These are phyloP conservation scores for Numenius arquata DNA, from an alignment of 2,113 vertebrate genomes.

Conservation along the genomic window DNA sequence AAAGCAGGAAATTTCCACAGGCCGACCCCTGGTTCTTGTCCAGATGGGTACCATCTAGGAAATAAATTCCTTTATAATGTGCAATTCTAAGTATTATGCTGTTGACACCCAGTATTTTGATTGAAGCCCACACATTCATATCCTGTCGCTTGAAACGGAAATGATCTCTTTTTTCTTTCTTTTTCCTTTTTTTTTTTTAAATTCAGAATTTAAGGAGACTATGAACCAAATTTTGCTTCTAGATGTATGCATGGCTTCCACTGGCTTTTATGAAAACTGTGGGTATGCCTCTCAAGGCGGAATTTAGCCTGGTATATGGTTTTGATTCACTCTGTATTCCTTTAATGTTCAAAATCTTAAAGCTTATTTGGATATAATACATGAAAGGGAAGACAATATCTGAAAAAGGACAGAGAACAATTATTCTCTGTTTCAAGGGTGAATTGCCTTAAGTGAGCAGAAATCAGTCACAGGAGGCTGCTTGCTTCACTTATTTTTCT, in stretches of 20 bases:
- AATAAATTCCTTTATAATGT: not conserved
- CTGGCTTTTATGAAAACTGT: not conserved
- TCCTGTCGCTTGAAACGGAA: not conserved
- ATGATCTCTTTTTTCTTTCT: not conserved
- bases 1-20: not conserved
- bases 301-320: not conserved
- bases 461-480: constrained; percentile 72
- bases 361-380: constrained; percentile 25
- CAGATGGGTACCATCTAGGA: not conserved
- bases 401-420: constrained; percentile 47
- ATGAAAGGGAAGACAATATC: constrained; percentile 53
- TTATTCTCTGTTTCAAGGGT: constrained; percentile 67
- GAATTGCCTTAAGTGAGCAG: constrained; percentile 66
- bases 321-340: not conserved
- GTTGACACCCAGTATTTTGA: not conserved
- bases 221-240: not conserved
- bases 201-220: not conserved
- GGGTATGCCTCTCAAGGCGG: not conserved
- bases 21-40: not conserved
- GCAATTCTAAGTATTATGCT: not conserved
- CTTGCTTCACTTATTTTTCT: constrained; percentile 73
- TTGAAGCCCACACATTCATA: not conserved
- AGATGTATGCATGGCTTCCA: not conserved
- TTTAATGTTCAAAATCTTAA: constrained; percentile 25
- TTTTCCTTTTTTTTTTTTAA: not conserved